A percentile compares a stretch with the other conserved stretches of the same genome.
Conservation (phyloP, 2,888 invertebrate genomes). For the Atherix ibis region DNA sequence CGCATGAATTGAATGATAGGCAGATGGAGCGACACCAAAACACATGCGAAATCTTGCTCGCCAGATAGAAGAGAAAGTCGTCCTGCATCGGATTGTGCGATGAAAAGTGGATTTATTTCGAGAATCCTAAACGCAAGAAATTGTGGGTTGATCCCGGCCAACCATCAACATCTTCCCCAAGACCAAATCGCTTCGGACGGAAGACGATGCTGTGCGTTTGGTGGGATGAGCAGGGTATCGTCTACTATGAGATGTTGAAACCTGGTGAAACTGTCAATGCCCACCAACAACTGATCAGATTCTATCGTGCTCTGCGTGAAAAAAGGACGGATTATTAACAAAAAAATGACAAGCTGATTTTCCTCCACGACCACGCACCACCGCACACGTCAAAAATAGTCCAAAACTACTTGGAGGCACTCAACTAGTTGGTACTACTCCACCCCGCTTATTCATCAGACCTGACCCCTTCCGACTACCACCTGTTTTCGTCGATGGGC, state of each 20-base stretch:
- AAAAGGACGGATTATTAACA: neutral
- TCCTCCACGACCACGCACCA: neutral
- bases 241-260: neutral
- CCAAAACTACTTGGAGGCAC: neutral
- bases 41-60: slow-evolving; percentile 5
- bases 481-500: neutral
- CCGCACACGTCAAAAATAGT: neutral
- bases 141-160: slow-evolving; percentile 1
- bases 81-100: slow-evolving; percentile 6
- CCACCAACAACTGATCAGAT: neutral
- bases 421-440: neutral
- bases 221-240: neutral
- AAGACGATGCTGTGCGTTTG: neutral
- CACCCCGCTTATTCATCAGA: neutral
- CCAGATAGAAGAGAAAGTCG: slow-evolving; percentile 1
- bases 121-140: slow-evolving; percentile 3
- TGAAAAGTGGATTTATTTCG: slow-evolving; percentile 3
- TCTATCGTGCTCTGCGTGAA: neutral
- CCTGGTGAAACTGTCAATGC: neutral
- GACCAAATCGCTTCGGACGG: neutral
- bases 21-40: slow-evolving; percentile 4
- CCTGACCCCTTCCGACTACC: neutral
- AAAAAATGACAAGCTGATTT: neutral
- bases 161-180: slow-evolving; percentile 3
- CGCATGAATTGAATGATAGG: slow-evolving; percentile 1